Base-by-base conservation (phyloP, 2,113 vertebrate species). In the Emydura subglobosa region DNA sequence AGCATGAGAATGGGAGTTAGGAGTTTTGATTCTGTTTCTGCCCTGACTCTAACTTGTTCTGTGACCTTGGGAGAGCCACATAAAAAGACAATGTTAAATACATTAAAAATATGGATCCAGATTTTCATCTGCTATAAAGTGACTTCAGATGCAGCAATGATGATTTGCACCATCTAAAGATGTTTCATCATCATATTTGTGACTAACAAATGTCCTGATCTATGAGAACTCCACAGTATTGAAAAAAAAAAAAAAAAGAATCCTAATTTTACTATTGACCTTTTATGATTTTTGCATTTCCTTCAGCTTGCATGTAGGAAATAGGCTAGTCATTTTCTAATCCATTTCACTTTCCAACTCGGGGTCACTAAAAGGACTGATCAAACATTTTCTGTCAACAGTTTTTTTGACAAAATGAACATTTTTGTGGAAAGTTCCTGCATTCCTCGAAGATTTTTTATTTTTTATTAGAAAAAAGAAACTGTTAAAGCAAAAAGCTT, bases 71-170 rank as follows among this genome's bases (percentile, higher is more conserved):
- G 13, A 87, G 17, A 78, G 31, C 29, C 5, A 85, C 1, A 0
- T 49, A 91, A 39, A 7, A 82, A 59, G 49, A 65, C 49, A 50
- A 57, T 81, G 1, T 31, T 2, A 16, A 50, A 47, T 4, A 0
- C 31, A 74, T n/a, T 49, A 39, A 59, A 1, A 1, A 14, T 53
- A 29, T 16, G n/a, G 34, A 29, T 14, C 0, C 0, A 42, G 31
- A 29, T 49, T 13, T 39, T 5, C n/a, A n/a, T 3, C 14, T 50
- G 11, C 49, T 51, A 16, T 7, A 13, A 21, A 34, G 5, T 42
- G 44, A 6, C n/a, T 50, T 74, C n/a, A 74, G 19, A 42, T 39
- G 68, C 9, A 39, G n/a, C 19, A 3, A 10, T 74, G 68, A n/a
- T 74, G n/a, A 74, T 74, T 21, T 21, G 39, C 57, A n/a, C n/a